Evolutionary conservation across 2,888 invertebrate species (phyloP), one percentile per base, ranked within the genome.

Genomic region (Barypeithes pellucidus): DNA sequence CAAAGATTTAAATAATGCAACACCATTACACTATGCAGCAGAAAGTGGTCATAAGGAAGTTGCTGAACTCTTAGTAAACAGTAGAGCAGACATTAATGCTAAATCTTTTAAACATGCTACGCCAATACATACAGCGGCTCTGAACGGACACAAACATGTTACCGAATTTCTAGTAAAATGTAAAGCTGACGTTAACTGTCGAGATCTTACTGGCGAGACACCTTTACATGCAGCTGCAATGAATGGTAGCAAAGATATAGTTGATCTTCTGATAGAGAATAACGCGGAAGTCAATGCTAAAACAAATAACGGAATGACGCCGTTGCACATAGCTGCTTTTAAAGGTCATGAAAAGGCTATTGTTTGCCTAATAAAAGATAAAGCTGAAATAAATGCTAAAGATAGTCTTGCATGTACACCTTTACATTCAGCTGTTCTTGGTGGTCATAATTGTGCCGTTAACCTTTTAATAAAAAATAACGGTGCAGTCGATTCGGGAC

Each of bases 41-140:
- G 63, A 74, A 29, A 73, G 73, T 36, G 80, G 81, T 33, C 75
- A 80, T 63, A 54, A 76, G 1, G 80, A 85, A 16, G 83, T 88
- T 75, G 82, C 89, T 1, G 68, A 84, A 47, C 84, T 86, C 76
- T 82, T 91, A 47, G 75, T 90, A 29, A 62, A 81, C 2, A 47
- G 77, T 82, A 87, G 86, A 22, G 88, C 87, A 9, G 81, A 84
- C 45, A 86, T 90, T 11, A 88, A 91, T 81, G 84, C 88, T 12
- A 82, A 66, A 57, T 61, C 73, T 52, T 45, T 41, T 20, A 16
- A 43, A 20, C 39, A 33, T 12, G 11, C 3, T n/a, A 74, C 36
- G 4, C 62, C 74, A 12, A 43, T 74, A 62, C 52, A 47, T 62
- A 11, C 61, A 11, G 69, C 73, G 2, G 52, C 65, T 22, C n/a